phyloP scores from a whole-genome alignment of 2,797 vertebrate genomes.

The Manis pentadactyla region DNA sequence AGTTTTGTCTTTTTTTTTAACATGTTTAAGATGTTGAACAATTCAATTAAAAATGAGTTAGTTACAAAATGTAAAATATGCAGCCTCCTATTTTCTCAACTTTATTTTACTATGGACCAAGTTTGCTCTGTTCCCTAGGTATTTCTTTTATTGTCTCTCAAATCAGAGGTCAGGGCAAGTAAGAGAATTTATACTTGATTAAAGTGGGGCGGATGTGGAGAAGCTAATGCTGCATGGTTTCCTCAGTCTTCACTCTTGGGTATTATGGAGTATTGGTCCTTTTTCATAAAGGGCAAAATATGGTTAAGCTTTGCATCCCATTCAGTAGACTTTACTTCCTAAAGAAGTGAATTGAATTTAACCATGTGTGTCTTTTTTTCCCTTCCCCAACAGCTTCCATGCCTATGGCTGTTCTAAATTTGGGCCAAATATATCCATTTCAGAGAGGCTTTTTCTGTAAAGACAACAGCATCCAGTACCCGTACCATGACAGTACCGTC shows the following conservation, averaged over 20 bases:
- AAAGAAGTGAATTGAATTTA: constrained; percentile 82
- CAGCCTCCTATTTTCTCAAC: neutral
- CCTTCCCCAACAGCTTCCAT: constrained; percentile 95
- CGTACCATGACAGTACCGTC: constrained; percentile 96
- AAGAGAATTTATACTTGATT: neutral
- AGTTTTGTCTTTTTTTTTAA: constrained; percentile 51
- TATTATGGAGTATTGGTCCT: neutral
- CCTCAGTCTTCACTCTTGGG: neutral
- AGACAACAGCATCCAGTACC: constrained; percentile 98
- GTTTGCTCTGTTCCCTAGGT: neutral
- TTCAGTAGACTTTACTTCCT: constrained; percentile 74
- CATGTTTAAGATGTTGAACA: neutral
- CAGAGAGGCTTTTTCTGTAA: constrained; percentile 99
- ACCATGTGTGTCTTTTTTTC: constrained; percentile 87
- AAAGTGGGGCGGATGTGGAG: neutral
- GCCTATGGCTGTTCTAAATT: constrained; percentile 97
- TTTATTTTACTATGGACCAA: neutral
- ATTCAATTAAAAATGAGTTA: neutral
- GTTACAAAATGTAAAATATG: neutral
- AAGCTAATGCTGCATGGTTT: constrained; percentile 9
- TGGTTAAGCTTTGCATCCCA: constrained; percentile 73
- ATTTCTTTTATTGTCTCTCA: constrained; percentile 11
- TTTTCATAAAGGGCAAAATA: neutral
- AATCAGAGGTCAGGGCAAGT: constrained; percentile 43
- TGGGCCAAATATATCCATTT: constrained; percentile 97